Evolutionary conservation across 2,888 invertebrate species (phyloP).

Genomic region (Xestia ashworthii): DNA sequence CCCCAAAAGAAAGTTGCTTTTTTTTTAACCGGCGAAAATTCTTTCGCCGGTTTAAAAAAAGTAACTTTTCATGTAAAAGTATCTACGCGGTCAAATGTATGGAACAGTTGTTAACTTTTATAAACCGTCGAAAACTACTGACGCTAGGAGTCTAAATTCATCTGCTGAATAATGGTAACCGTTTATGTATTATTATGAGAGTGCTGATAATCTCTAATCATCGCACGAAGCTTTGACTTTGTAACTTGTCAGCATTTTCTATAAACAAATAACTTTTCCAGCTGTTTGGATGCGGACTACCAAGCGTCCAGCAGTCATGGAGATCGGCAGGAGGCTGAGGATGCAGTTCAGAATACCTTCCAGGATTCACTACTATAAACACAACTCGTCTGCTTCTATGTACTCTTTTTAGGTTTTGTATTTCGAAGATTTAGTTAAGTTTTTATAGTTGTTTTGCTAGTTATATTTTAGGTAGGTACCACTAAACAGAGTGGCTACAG

Average conservation of each 20-base stretch:
- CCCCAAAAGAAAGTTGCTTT: too few species aligned
- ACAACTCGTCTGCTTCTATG: conserved; percentile 92
- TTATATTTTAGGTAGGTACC: too few species aligned
- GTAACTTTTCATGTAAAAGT: not conserved
- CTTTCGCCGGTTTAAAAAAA: not conserved
- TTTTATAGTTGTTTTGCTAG: too few species aligned
- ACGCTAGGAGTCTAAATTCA: not conserved
- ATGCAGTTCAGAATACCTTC: conserved; percentile 91
- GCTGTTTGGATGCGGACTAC: conserved; percentile 95
- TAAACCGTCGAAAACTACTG: not conserved
- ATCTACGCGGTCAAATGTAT: not conserved
- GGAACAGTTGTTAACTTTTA: not conserved
- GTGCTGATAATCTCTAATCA: too few species aligned
- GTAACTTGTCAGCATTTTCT: too few species aligned
- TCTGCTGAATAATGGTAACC: not conserved
- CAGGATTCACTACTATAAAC: conserved; percentile 93
- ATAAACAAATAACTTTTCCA: conserved; percentile 70
- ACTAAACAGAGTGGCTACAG: too few species aligned
- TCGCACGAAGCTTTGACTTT: too few species aligned
- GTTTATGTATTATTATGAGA: not conserved
- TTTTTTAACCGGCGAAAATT: too few species aligned
- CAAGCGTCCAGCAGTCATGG: conserved; percentile 92
- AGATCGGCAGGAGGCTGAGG: conserved; percentile 95
- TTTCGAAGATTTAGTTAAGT: not conserved
- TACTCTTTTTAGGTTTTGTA: conserved; percentile 86